phyloP scores from a whole-genome alignment of 2,888 invertebrate genomes.

The Parapristionchus giblindavisi region DNA sequence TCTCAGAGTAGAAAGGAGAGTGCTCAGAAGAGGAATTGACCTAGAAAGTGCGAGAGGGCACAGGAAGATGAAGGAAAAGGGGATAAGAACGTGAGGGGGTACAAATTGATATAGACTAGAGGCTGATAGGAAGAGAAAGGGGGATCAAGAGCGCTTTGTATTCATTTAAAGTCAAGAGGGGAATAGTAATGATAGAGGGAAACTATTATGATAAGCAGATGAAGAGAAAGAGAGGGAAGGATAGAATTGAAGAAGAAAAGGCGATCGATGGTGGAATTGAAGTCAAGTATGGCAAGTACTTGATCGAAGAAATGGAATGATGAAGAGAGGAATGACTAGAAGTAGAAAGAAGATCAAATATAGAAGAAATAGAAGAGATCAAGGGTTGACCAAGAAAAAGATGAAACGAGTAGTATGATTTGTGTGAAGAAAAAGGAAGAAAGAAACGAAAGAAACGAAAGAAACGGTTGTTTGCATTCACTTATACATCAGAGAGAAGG shows the following conservation, averaged over 20 bases:
- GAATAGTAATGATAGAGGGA: background rate
- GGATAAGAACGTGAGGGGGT: background rate
- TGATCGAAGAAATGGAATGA: no score
- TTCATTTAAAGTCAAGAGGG: background rate
- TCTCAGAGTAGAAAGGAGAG: slow-evolving; percentile 1
- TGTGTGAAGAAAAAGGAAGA: no score
- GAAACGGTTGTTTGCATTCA: no score
- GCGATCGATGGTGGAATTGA: background rate
- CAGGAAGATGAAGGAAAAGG: slow-evolving; percentile 19
- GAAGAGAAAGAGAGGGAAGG: slow-evolving; percentile 5
- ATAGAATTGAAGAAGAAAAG: background rate
- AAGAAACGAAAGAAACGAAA: no score
- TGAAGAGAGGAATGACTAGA: no score
- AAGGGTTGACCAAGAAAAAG: no score
- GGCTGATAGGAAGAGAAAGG: slow-evolving; percentile 25
- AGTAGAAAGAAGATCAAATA: no score
- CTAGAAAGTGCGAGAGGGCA: slow-evolving; percentile 32
- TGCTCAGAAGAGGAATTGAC: slow-evolving; percentile 27
- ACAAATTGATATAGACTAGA: slow-evolving; percentile 8
- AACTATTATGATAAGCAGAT: slow-evolving; percentile 33
- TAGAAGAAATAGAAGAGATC: no score
- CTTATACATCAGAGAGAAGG: no score
- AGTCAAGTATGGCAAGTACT: no score
- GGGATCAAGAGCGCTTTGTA: background rate
- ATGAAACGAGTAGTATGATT: no score